Conservation (phyloP, 2,888 invertebrate species). For the Oxystoma pomonae region DNA sequence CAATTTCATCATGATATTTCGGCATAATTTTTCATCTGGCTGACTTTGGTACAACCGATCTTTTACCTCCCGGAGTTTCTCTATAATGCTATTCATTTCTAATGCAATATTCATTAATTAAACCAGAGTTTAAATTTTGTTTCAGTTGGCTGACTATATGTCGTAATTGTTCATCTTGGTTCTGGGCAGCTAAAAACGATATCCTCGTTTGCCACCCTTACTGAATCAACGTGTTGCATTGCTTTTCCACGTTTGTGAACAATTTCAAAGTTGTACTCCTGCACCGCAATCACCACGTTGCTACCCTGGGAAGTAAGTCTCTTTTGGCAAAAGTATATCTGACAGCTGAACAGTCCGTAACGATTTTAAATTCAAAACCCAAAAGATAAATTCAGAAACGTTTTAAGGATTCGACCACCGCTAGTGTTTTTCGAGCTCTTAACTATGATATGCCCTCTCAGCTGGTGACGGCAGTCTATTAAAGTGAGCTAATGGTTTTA, state of each 20-base stretch:
- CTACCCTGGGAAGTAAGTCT: not conserved
- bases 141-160: not conserved
- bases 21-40: not conserved
- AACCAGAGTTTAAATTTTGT: not conserved
- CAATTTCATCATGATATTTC: not conserved
- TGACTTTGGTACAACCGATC: not conserved
- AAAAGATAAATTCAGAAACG: constrained; percentile 1
- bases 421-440: not conserved
- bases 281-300: not conserved
- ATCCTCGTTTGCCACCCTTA: too few relatives aligned
- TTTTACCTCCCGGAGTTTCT: not conserved
- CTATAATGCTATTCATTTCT: not conserved
- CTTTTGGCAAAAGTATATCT: not conserved
- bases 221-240: not conserved
- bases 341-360: not conserved
- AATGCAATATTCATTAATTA: not conserved
- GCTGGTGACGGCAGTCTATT: not conserved
- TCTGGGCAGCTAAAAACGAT: too few relatives aligned
- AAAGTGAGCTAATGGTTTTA: not conserved
- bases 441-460: not conserved
- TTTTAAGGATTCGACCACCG: not conserved
- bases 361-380: not conserved
- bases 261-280: not conserved
- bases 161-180: not conserved
- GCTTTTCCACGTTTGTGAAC: not conserved